phyloP scores from a whole-genome alignment of 2,888 invertebrate species.

The Dynastes tityus region DNA sequence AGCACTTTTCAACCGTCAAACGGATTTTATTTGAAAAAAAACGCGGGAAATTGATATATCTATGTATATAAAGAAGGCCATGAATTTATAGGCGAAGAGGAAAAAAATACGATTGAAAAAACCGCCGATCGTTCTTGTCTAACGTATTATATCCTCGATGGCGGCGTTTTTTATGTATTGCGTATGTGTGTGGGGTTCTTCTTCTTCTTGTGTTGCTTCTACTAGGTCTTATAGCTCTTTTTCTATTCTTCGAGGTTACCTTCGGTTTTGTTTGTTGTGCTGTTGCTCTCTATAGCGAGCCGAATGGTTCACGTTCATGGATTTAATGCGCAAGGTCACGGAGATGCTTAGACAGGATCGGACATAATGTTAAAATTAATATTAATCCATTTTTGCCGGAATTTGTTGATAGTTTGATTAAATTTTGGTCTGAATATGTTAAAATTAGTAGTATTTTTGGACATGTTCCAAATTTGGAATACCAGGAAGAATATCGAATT shows the following conservation, averaged over 20 bases:
- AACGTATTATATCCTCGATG: neutral
- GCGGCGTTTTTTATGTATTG: constrained; percentile 40
- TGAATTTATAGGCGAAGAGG: neutral
- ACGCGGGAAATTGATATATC: neutral
- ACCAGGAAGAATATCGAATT: neutral
- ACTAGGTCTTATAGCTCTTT: neutral
- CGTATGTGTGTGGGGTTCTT: constrained; percentile 34
- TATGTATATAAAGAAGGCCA: neutral
- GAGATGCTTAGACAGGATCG: constrained; percentile 8
- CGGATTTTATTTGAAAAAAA: neutral
- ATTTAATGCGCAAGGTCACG: constrained; percentile 48
- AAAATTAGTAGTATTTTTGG: neutral
- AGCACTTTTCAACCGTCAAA: constrained; percentile 11
- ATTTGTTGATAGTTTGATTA: neutral
- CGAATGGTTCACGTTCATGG: constrained; percentile 32
- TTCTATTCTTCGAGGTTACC: constrained; percentile 18
- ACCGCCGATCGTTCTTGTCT: neutral
- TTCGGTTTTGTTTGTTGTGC: constrained; percentile 6
- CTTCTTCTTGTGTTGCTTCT: neutral
- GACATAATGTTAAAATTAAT: constrained; percentile 1
- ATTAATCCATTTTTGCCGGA: neutral
- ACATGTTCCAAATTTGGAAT: neutral
- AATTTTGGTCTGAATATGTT: neutral
- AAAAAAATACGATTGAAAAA: neutral
- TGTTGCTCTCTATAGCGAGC: neutral